Evolutionary conservation across 2,113 vertebrate genomes (phyloP), one percentile per base, ranked within the genome.

Genomic region (Willisornis vidua): DNA sequence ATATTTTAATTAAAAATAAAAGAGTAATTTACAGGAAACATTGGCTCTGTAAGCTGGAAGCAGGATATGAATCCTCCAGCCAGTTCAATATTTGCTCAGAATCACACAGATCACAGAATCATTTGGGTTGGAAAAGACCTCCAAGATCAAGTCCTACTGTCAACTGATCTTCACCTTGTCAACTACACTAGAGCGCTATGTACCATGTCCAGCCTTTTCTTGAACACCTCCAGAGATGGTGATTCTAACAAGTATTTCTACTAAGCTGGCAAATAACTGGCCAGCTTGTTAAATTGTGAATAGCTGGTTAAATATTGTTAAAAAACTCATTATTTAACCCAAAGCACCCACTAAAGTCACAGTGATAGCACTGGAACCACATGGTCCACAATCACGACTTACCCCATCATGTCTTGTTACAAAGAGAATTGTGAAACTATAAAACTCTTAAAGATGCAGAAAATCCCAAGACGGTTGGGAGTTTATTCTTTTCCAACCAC

Each of bases 301-400:
- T 23, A 41, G 24, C 48, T 22, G 6, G 11, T 13, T 76, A 62
- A 76, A 62, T 62, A 18, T 26, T 35, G 20, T 76, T 89, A 4
- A 48, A 89, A 26, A 3, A 14, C 62, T 54, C 19, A 26, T 54
- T 35, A 25, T 67, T 71, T 71, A 29, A 19, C 8, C 41, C 12
- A 19, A 35, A 79, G 43, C n/a, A 54, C 6, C 14, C 62, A 19
- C 51, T 12, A 35, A 68, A 28, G 33, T 41, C n/a, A 7, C 0
- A 0, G 0, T 10, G 63, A 4, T 9, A 31, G 5, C 0, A 4
- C 51, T 33, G 55, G 45, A 76, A 46, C 51, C 2, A 0, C 35
- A 8, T 23, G 3, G 11, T 39, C 45, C 0, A 4, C 49, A 25
- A 46, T 12, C 61, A 4, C 43, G 5, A 0, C 45, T 48, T 9